Percentiles rank a stretch among this genome's conserved stretches.
phyloP scores from a whole-genome alignment of 2,888 invertebrate species.

The Temnothorax rugatulus region DNA sequence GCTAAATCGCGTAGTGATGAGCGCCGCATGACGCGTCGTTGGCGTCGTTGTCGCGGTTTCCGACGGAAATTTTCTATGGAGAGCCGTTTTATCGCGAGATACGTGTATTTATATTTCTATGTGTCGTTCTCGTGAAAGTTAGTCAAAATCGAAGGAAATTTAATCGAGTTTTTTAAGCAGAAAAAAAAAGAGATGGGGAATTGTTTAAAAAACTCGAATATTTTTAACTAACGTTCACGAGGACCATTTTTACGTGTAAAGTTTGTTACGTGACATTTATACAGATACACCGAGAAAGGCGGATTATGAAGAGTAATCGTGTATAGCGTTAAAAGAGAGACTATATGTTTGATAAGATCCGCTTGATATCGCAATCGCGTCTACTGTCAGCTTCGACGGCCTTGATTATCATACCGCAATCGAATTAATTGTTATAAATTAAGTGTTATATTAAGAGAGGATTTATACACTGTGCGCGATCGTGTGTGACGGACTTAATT shows the following conservation, averaged over 20 bases:
- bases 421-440: conserved; percentile 52
- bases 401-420: conserved; percentile 52
- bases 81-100: conserved; percentile 8
- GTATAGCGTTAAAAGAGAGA: conserved; percentile 30
- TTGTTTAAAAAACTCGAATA: not conserved
- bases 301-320: conserved; percentile 23
- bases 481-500: not conserved
- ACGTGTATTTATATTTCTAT: conserved; percentile 26
- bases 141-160: not conserved
- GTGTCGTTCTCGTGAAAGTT: not conserved
- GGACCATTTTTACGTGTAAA: not conserved
- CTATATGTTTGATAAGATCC: conserved; percentile 36
- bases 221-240: not conserved
- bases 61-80: not conserved
- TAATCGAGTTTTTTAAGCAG: not conserved
- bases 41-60: conserved; percentile 6
- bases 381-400: conserved; percentile 50
- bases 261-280: conserved; percentile 42
- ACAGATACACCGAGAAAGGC: not conserved
- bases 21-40: not conserved
- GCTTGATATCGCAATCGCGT: conserved; percentile 30
- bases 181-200: not conserved
- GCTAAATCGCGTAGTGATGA: not conserved
- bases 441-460: conserved; percentile 29
- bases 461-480: conserved; percentile 18